A percentile compares a stretch with the other conserved stretches of the same genome.
Conservation (phyloP, 2,888 invertebrate species). For the Apeira syringaria region DNA sequence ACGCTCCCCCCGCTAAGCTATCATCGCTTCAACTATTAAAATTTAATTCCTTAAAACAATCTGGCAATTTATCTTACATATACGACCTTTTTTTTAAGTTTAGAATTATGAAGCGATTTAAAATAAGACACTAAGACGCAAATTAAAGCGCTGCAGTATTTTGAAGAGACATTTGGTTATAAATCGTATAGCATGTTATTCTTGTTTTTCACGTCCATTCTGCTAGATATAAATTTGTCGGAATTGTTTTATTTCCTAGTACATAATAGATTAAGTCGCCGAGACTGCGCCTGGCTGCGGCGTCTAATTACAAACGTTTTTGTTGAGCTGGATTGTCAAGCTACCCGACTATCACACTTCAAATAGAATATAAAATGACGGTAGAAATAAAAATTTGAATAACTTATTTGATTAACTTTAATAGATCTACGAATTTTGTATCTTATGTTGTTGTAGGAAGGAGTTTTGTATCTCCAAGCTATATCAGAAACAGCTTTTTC, state of each 20-base stretch:
- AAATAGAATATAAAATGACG: constrained; percentile 66
- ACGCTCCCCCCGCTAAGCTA: no score
- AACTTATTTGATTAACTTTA: constrained; percentile 36
- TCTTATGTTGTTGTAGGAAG: no score
- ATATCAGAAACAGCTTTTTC: no score
- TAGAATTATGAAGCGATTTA: no score
- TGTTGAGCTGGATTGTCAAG: constrained; percentile 67
- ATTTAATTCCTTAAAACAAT: no score
- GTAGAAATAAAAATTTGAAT: constrained; percentile 44
- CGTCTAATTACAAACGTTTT: constrained; percentile 75
- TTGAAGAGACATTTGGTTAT: constrained; percentile 3
- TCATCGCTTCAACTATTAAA: no score
- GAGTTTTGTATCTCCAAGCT: no score
- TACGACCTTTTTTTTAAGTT: no score
- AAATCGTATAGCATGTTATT: constrained; percentile 17
- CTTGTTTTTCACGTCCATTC: constrained; percentile 20
- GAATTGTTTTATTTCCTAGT: constrained; percentile 39
- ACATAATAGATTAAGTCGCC: constrained; percentile 42
- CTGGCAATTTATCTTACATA: no score
- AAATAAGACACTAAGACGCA: no score
- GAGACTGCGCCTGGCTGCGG: constrained; percentile 43
- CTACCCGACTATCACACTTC: constrained; percentile 64
- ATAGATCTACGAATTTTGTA: no score
- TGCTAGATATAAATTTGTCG: constrained; percentile 26
- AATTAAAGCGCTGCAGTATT: constrained; percentile 3